Percentiles rank a stretch among this genome's conserved stretches.
phyloP scores from a whole-genome alignment of 2,888 invertebrate species.

The Pterobdella sp. region DNA sequence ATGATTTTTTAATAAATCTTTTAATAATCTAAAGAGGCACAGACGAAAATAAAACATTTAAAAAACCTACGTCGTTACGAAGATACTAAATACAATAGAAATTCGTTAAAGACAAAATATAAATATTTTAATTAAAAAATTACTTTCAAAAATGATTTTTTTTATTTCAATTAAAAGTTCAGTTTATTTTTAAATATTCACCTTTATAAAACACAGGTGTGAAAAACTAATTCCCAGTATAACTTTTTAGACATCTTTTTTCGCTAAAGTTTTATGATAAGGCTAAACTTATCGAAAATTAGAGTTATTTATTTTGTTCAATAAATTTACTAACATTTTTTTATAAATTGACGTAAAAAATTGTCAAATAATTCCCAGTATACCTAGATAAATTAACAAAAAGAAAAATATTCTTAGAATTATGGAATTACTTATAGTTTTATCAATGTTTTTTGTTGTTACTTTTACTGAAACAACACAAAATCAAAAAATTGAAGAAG shows the following conservation, averaged over 20 bases:
- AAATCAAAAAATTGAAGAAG: not conserved
- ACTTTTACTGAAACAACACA: not conserved
- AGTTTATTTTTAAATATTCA: not conserved
- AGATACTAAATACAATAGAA: slow-evolving; percentile 18
- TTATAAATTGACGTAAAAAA: not conserved
- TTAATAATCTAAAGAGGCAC: not conserved
- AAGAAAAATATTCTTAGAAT: too few relatives aligned
- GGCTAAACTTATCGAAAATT: too few relatives aligned
- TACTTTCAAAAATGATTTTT: not conserved
- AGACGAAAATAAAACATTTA: slow-evolving; percentile 25
- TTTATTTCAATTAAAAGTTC: not conserved
- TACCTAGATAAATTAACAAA: not conserved
- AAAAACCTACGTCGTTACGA: slow-evolving; percentile 25
- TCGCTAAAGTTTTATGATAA: too few relatives aligned
- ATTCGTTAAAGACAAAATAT: slow-evolving; percentile 25
- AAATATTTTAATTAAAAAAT: slow-evolving; percentile 6
- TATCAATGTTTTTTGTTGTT: not conserved
- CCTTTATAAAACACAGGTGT: slow-evolving; percentile 13
- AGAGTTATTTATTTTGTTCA: not conserved
- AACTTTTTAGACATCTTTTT: not conserved
- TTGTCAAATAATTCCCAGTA: not conserved
- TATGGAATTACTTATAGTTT: not conserved
- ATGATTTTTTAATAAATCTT: not conserved
- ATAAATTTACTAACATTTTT: not conserved
- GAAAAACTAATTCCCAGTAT: not conserved